Conservation (phyloP, 2,113 vertebrate genomes). For the Calyptomena viridis region DNA sequence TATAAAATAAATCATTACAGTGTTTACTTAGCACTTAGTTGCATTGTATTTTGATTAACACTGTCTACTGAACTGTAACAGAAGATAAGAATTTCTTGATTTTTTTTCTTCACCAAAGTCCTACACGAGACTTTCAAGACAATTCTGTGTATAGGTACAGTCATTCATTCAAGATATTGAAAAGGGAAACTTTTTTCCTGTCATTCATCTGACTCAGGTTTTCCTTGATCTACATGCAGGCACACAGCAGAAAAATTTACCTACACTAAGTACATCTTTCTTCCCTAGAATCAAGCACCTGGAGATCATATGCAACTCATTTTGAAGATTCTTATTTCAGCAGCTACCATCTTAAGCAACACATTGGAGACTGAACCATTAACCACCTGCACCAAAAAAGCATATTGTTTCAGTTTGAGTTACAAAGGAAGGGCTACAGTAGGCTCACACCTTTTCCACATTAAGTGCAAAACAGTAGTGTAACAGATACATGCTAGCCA, state of each 20-base stretch:
- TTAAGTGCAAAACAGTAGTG: neutral
- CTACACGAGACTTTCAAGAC: neutral
- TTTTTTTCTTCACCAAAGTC: neutral
- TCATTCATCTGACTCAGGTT: neutral
- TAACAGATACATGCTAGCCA: neutral
- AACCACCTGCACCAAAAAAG: neutral
- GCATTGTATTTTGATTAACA: conserved; percentile 23
- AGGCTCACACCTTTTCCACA: neutral
- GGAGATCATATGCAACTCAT: neutral
- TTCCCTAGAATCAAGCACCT: neutral
- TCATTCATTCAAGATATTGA: neutral
- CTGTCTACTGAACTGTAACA: neutral
- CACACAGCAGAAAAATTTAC: neutral
- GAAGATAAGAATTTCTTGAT: neutral
- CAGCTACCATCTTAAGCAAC: neutral
- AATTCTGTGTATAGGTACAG: neutral
- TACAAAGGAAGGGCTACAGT: neutral
- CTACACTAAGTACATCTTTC: neutral
- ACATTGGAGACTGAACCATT: neutral
- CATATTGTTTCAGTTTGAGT: neutral
- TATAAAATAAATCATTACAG: conserved; percentile 42
- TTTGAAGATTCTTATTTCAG: neutral
- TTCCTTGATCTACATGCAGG: neutral
- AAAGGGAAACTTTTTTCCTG: neutral
- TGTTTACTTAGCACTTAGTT: conserved; percentile 35